phyloP scores from a whole-genome alignment of 2,888 invertebrate genomes.

The Xestia ashworthii region DNA sequence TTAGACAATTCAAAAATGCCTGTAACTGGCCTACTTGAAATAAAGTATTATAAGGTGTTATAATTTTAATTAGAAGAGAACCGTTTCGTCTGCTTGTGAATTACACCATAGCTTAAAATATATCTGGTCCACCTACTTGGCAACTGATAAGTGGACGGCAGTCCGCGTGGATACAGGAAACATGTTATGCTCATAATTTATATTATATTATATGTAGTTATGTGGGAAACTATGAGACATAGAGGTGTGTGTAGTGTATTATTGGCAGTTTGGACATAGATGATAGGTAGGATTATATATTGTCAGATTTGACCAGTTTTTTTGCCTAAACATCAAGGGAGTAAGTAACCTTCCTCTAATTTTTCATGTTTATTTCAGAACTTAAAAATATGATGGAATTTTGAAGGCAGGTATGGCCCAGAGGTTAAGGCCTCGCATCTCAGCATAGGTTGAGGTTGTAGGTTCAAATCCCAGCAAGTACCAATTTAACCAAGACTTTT shows the following conservation, averaged over 20 bases:
- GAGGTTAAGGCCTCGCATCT: too few relatives aligned
- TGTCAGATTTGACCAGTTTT: not conserved
- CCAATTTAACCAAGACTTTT: too few relatives aligned
- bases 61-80: not conserved
- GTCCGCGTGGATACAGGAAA: slow-evolving; percentile 71
- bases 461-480: too few relatives aligned
- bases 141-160: slow-evolving; percentile 78
- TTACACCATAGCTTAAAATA: slow-evolving; percentile 65
- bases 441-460: too few relatives aligned
- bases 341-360: too few relatives aligned
- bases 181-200: slow-evolving; percentile 56
- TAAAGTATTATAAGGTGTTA: not conserved
- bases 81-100: slow-evolving; percentile 17
- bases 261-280: not conserved
- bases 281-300: not conserved
- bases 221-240: slow-evolving; percentile 9
- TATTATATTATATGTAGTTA: slow-evolving; percentile 6
- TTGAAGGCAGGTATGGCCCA: too few relatives aligned
- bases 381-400: too few relatives aligned
- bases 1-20: too few relatives aligned
- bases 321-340: too few relatives aligned
- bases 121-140: slow-evolving; percentile 77
- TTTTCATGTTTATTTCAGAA: too few relatives aligned
- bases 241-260: slow-evolving; percentile 6
- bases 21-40: too few relatives aligned